Evolutionary conservation across 2,113 vertebrate species (phyloP).

Genomic region (Condylura cristata): DNA sequence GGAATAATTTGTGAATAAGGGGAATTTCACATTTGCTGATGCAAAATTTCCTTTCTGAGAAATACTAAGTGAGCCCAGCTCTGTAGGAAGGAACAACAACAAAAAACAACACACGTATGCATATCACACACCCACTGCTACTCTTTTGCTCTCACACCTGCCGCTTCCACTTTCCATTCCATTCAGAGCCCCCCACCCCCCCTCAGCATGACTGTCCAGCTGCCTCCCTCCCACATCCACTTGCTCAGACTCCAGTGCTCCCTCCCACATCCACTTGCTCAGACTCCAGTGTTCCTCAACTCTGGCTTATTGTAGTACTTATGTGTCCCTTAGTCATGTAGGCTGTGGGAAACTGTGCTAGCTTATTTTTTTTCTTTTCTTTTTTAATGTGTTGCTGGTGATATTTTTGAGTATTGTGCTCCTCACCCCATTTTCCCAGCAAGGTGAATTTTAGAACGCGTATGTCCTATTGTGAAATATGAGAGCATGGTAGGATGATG

Average conservation of each 20-base stretch:
- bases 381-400: not conserved
- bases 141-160: fast-evolving
- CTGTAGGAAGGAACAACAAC: fast-evolving
- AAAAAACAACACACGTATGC: fast-evolving
- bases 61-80: not conserved
- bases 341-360: not conserved
- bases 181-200: too few relatives aligned
- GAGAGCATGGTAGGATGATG: fast-evolving
- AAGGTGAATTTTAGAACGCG: not conserved
- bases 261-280: too few relatives aligned
- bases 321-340: not conserved
- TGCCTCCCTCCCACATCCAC: fast-evolving
- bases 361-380: not conserved
- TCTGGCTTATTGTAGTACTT: not conserved
- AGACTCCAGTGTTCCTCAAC: not conserved
- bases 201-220: fast-evolving
- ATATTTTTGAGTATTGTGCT: not conserved
- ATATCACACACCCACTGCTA: too few relatives aligned
- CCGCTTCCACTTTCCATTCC: not conserved
- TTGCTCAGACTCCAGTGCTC: not conserved
- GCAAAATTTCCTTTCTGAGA: not conserved
- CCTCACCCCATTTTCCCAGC: not conserved
- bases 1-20: not conserved
- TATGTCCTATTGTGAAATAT: not conserved
- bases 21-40: conserved; percentile 11